phyloP scores from a whole-genome alignment of 2,113 vertebrate genomes.

The Turdus rufiventris region DNA sequence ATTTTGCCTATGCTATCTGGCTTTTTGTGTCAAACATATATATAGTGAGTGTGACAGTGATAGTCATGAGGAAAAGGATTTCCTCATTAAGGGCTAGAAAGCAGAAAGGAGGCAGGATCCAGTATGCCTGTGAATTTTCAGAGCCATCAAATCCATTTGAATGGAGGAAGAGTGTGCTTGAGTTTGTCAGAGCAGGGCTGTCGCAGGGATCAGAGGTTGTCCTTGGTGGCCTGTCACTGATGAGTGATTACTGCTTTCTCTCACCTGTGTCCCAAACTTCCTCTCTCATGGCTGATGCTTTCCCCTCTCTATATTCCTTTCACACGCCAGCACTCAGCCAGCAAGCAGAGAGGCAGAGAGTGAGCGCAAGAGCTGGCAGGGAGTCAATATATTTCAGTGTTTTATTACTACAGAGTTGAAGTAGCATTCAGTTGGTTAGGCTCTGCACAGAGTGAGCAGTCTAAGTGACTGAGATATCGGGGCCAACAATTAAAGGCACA shows the following conservation, averaged over 20 bases:
- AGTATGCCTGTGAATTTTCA: neutral
- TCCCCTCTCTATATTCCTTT: constrained; percentile 66
- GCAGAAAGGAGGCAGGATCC: neutral
- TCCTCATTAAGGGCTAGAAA: neutral
- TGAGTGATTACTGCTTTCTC: constrained; percentile 55
- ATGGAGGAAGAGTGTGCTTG: neutral
- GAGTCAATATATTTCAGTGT: constrained; percentile 78
- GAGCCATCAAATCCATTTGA: neutral
- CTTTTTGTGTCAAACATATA: neutral
- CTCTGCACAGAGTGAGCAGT: constrained; percentile 63
- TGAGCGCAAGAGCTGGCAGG: constrained; percentile 63
- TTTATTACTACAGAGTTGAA: constrained; percentile 75
- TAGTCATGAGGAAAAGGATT: neutral
- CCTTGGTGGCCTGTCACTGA: constrained; percentile 37
- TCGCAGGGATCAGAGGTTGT: neutral
- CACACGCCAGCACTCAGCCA: constrained; percentile 48
- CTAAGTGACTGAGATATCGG: constrained; percentile 68
- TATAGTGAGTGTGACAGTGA: neutral
- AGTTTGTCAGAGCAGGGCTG: neutral
- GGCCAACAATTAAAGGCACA: constrained; percentile 72
- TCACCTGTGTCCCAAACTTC: constrained; percentile 62
- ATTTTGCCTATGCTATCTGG: neutral
- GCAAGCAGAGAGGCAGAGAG: constrained; percentile 49
- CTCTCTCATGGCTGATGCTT: constrained; percentile 39
- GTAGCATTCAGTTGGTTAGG: constrained; percentile 74